Conservation (phyloP, 1,140 invertebrate species). For the Drusus annulatus region DNA sequence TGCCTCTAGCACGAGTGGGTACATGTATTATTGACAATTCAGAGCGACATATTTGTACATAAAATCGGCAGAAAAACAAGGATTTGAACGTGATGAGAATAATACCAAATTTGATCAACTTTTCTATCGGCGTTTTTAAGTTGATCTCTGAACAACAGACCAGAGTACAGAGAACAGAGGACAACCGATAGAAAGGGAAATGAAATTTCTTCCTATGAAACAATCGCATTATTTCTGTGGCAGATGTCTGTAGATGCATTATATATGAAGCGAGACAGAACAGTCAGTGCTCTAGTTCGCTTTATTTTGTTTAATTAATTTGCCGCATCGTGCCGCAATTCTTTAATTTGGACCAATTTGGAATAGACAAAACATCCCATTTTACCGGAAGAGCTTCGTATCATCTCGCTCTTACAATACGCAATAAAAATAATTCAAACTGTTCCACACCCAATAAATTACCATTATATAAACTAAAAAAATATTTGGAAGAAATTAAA, state of each 20-base stretch:
- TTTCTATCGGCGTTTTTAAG: conserved; percentile 3
- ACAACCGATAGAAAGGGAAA: conserved; percentile 1
- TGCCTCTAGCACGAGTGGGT: too few species aligned
- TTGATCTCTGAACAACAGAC: not conserved
- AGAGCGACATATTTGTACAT: not conserved
- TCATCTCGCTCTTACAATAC: not conserved
- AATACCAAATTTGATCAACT: conserved; percentile 13
- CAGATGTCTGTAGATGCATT: conserved; percentile 40
- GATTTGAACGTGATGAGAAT: conserved; percentile 1
- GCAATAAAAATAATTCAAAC: too few species aligned
- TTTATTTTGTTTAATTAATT: conserved; percentile 42
- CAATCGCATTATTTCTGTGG: conserved; percentile 11
- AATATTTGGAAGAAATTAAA: too few species aligned
- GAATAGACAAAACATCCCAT: conserved; percentile 20
- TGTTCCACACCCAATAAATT: too few species aligned
- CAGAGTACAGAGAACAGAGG: not conserved
- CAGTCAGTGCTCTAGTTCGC: conserved; percentile 26
- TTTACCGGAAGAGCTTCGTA: not conserved
- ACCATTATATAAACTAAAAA: too few species aligned
- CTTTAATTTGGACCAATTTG: conserved; percentile 38
- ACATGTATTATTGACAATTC: not conserved
- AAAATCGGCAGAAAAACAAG: not conserved
- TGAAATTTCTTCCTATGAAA: conserved; percentile 33
- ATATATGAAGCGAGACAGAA: conserved; percentile 36
- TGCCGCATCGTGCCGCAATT: conserved; percentile 41